These are phyloP conservation scores for Sparidentex hasta DNA, from an alignment of 2,797 vertebrate genomes.

Conservation along the genomic window DNA sequence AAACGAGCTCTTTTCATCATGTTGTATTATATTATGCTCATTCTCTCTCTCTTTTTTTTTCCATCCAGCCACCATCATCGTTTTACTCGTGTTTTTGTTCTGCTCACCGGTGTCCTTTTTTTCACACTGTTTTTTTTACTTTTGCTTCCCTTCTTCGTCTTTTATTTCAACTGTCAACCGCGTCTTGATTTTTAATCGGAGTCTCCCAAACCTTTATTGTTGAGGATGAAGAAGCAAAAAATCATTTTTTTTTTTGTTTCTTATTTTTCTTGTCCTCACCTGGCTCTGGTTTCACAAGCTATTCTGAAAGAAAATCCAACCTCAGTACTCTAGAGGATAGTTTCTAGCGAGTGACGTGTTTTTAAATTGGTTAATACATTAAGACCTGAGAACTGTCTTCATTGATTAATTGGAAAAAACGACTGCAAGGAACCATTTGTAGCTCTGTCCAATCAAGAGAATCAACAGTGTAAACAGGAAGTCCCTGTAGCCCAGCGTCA, in stretches of 20 bases:
- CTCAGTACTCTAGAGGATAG: too few species aligned
- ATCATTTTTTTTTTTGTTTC: not conserved
- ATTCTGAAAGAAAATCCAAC: too few species aligned
- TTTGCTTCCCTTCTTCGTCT: not conserved
- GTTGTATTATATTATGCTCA: not conserved
- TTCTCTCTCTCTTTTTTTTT: not conserved
- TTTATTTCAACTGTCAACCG: constrained; percentile 1
- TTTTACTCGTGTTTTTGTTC: not conserved
- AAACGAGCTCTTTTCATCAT: constrained; percentile 41
- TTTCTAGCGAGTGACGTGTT: not conserved
- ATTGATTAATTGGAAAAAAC: too few species aligned
- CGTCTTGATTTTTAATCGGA: not conserved
- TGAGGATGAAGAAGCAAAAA: not conserved
- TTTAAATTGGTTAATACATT: not conserved
- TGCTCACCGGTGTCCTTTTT: not conserved
- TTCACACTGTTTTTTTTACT: not conserved
- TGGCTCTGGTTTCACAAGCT: not conserved
- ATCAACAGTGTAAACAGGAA: not conserved
- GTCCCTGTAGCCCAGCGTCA: not conserved
- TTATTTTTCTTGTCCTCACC: not conserved
- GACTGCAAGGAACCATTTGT: too few species aligned
- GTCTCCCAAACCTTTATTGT: not conserved
- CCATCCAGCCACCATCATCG: too few species aligned
- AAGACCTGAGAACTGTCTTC: not conserved
- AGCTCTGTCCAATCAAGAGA: not conserved